A percentile compares a stretch with the other conserved stretches of the same genome.
phyloP scores from a whole-genome alignment of 1,140 invertebrate genomes.

The Drosophila sturtevanti region DNA sequence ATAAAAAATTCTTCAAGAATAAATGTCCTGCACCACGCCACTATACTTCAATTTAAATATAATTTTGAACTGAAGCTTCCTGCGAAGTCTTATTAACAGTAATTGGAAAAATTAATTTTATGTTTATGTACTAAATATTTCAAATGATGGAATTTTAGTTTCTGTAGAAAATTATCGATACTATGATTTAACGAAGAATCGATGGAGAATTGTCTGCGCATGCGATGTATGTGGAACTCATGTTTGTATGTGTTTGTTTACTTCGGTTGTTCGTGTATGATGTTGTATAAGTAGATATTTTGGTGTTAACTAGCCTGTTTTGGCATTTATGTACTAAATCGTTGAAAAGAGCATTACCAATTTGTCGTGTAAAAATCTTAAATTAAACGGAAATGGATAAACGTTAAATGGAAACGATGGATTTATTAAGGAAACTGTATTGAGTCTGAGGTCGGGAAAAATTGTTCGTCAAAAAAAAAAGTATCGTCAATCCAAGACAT shows the following conservation, averaged over 20 bases:
- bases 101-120: background rate
- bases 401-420: background rate
- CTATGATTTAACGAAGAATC: conserved; percentile 13
- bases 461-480: background rate
- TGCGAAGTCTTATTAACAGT: no score
- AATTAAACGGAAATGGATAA: background rate
- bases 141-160: conserved; percentile 30
- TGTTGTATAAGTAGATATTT: conserved; percentile 64
- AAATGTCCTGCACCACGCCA: background rate
- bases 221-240: conserved; percentile 44
- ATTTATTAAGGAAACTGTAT: background rate
- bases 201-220: conserved; percentile 36
- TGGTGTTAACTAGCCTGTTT: conserved; percentile 48
- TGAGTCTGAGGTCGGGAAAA: background rate
- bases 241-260: conserved; percentile 77
- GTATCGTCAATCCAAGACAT: conserved; percentile 34
- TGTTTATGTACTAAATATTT: background rate
- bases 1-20: background rate
- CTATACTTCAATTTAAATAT: no score
- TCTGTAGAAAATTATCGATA: conserved; percentile 46
- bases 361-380: background rate
- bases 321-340: conserved; percentile 47
- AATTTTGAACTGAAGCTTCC: no score
- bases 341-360: conserved; percentile 19
- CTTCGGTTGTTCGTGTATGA: conserved; percentile 53